A percentile compares a stretch with the other conserved stretches of the same genome.
These are phyloP conservation scores for Lates calcarifer DNA, from an alignment of 2,113 vertebrate species.

Conservation along the genomic window DNA sequence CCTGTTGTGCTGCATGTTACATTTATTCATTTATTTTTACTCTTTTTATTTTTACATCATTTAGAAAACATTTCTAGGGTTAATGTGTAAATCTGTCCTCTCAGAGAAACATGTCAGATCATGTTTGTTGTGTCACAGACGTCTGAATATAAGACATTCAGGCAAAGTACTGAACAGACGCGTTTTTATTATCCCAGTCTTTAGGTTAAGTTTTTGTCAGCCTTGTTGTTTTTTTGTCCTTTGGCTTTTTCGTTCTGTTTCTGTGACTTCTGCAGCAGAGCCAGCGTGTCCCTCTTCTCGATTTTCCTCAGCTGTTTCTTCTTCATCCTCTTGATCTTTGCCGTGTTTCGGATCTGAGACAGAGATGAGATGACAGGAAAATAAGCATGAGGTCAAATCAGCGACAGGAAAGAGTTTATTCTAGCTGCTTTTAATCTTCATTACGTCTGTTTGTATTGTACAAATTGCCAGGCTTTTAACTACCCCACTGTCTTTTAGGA, in stretches of 20 bases:
- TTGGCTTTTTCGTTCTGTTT: conserved; percentile 63
- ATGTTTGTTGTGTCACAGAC: background rate
- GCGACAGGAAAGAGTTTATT: background rate
- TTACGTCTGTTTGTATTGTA: background rate
- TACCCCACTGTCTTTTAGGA: too few species aligned
- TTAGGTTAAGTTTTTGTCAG: conserved; percentile 42
- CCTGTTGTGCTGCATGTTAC: too few species aligned
- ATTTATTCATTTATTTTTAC: too few species aligned
- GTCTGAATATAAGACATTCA: background rate
- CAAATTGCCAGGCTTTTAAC: too few species aligned
- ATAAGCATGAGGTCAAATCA: background rate
- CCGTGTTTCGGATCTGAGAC: conserved; percentile 90
- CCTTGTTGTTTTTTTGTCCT: conserved; percentile 38
- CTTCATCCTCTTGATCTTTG: conserved; percentile 94
- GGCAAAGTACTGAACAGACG: background rate
- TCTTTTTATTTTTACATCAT: background rate
- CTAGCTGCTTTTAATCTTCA: background rate
- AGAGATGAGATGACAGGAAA: background rate
- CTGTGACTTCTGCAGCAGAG: conserved; percentile 84
- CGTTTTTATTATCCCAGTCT: conserved; percentile 26
- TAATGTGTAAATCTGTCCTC: background rate
- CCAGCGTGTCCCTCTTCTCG: conserved; percentile 92
- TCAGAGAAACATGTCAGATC: background rate
- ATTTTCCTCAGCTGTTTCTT: conserved; percentile 92
- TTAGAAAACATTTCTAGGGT: background rate